Percentiles rank a stretch among this genome's conserved stretches.
These are phyloP conservation scores for Lethrus apterus DNA, from an alignment of 1,140 invertebrate species.

Conservation along the genomic window DNA sequence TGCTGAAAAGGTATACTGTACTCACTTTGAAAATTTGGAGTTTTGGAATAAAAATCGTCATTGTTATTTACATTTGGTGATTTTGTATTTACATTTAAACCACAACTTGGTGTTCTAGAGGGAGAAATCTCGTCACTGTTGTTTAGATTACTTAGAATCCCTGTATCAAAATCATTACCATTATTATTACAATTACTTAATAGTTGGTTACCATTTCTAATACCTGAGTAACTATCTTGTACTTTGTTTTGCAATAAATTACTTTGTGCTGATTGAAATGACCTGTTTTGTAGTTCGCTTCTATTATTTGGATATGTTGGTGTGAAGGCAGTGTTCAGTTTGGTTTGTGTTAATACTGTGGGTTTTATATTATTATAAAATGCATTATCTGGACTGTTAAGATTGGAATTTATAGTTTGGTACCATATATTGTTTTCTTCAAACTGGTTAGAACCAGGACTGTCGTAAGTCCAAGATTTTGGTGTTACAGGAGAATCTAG, in stretches of 20 bases:
- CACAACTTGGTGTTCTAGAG: too few species aligned
- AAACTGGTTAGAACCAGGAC: background rate
- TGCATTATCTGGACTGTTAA: background rate
- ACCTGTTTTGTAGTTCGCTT: slow-evolving; percentile 5
- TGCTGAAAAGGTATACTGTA: too few species aligned
- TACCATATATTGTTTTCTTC: slow-evolving; percentile 1
- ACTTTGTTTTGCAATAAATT: slow-evolving; percentile 21
- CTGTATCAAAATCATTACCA: slow-evolving; percentile 4
- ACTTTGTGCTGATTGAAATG: slow-evolving; percentile 12
- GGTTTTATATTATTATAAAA: background rate
- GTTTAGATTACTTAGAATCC: slow-evolving; percentile 9
- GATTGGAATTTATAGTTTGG: background rate
- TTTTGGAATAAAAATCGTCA: too few species aligned
- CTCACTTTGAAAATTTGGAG: too few species aligned
- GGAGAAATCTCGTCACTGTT: too few species aligned
- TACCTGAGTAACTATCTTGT: slow-evolving; percentile 25
- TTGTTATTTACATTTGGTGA: too few species aligned
- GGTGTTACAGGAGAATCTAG: slow-evolving; percentile 54
- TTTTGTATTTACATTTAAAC: too few species aligned
- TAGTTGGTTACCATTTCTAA: slow-evolving; percentile 20
- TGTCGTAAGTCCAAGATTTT: background rate
- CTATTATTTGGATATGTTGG: slow-evolving; percentile 23
- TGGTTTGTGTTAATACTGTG: background rate
- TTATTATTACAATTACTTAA: slow-evolving; percentile 9
- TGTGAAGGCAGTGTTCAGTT: slow-evolving; percentile 22